phyloP scores from a whole-genome alignment of 2,888 invertebrate genomes.

The Mythimna lalbum region DNA sequence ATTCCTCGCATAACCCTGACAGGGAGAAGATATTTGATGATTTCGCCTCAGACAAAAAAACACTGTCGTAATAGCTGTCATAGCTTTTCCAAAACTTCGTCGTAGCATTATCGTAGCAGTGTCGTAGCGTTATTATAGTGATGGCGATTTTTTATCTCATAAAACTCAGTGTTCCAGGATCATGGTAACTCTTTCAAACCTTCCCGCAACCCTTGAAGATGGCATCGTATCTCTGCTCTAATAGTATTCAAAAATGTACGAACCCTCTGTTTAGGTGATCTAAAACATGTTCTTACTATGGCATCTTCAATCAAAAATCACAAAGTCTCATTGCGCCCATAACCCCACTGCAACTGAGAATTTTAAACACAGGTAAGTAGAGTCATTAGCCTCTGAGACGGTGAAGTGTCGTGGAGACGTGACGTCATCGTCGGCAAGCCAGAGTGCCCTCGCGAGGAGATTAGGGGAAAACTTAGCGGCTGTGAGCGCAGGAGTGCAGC shows the following conservation, averaged over 20 bases:
- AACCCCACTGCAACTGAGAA: constrained; percentile 26
- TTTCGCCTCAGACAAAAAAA: too few relatives aligned
- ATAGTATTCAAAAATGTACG: not conserved
- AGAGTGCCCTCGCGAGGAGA: constrained; percentile 56
- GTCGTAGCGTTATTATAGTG: not conserved
- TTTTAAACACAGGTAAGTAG: constrained; percentile 56
- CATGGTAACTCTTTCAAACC: too few relatives aligned
- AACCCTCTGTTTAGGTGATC: not conserved
- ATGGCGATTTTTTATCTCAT: too few relatives aligned
- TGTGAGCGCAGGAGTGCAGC: constrained; percentile 34
- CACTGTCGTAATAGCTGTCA: not conserved
- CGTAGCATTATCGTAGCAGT: not conserved
- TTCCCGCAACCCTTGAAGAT: not conserved
- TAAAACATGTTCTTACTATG: not conserved
- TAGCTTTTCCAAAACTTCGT: not conserved
- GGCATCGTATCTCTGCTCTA: not conserved
- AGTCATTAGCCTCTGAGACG: constrained; percentile 62
- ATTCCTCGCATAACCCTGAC: too few relatives aligned
- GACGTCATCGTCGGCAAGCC: constrained; percentile 34
- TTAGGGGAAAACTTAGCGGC: constrained; percentile 60
- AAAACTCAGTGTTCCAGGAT: too few relatives aligned
- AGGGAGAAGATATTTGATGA: too few relatives aligned
- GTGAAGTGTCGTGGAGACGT: constrained; percentile 52
- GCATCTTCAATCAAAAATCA: constrained; percentile 4
- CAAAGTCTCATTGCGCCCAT: constrained; percentile 18